A percentile compares a stretch with the other conserved stretches of the same genome.
These are phyloP conservation scores for Conomelus anceps DNA, from an alignment of 2,888 invertebrate species.

Conservation along the genomic window DNA sequence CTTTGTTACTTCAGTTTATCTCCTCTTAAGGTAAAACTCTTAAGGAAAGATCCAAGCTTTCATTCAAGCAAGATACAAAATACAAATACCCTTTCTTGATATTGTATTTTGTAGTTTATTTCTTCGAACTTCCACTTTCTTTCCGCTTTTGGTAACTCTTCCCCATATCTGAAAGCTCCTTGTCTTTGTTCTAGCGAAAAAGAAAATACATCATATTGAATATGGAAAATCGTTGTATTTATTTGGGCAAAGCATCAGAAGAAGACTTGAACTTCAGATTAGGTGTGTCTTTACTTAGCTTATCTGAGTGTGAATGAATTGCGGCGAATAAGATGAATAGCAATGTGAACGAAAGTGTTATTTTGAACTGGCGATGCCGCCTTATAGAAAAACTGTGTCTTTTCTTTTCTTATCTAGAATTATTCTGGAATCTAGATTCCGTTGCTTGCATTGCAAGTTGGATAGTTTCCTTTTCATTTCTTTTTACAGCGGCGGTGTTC, in stretches of 20 bases:
- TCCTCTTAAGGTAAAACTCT: no score
- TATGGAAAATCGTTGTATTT: not conserved
- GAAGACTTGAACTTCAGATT: no score
- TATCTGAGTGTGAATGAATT: no score
- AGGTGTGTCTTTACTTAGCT: no score
- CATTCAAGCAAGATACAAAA: not conserved
- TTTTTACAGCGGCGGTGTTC: not conserved
- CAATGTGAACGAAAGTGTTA: not conserved
- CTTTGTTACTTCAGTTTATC: no score
- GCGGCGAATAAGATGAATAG: not conserved
- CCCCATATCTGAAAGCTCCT: not conserved
- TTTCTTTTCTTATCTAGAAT: not conserved
- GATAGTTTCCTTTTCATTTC: not conserved
- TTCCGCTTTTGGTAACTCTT: not conserved
- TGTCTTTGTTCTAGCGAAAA: not conserved
- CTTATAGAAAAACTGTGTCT: not conserved
- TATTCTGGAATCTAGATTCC: not conserved
- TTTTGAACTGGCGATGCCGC: not conserved
- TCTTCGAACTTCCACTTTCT: not conserved
- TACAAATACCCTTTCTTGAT: not conserved
- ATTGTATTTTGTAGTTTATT: not conserved
- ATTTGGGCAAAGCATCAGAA: not conserved
- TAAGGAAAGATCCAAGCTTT: not conserved
- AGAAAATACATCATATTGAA: not conserved
- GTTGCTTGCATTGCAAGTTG: not conserved